Evolutionary conservation across 1,140 invertebrate genomes (phyloP).

Genomic region (Ephestia elutella): DNA sequence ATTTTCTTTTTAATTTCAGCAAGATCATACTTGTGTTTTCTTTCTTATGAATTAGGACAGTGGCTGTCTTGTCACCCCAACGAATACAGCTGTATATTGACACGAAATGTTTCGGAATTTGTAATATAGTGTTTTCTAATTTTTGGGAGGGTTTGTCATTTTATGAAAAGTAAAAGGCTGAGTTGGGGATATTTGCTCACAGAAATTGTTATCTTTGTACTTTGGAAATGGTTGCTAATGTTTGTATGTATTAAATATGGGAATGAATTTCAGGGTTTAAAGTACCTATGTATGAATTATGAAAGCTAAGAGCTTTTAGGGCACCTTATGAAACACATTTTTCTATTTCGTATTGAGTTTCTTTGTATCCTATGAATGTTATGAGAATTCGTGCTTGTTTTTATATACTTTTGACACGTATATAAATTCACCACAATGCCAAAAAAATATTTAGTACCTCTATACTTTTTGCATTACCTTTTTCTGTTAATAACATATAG

Average conservation of each 20-base stretch:
- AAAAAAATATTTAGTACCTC: background rate
- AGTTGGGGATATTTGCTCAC: conserved; percentile 24
- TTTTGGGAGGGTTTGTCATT: too few species aligned
- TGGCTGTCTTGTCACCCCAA: background rate
- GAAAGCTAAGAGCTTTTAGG: background rate
- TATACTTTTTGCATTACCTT: background rate
- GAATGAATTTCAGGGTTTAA: background rate
- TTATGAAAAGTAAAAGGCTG: conserved; percentile 17
- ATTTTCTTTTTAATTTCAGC: too few species aligned
- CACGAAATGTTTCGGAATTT: too few species aligned
- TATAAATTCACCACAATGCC: conserved; percentile 5
- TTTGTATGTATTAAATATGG: background rate
- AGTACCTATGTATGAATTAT: background rate
- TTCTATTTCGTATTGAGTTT: background rate
- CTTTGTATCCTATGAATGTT: background rate
- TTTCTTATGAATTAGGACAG: background rate
- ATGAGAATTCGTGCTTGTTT: background rate
- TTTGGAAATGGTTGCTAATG: background rate
- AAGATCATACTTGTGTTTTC: background rate
- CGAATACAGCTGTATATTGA: background rate
- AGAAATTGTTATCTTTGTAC: conserved; percentile 7
- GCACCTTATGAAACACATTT: background rate
- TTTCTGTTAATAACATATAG: conserved; percentile 4
- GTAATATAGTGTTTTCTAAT: too few species aligned
- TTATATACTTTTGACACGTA: background rate